A percentile compares a stretch with the other conserved stretches of the same genome.
These are phyloP conservation scores for Tolypeutes matacus DNA, from an alignment of 2,797 vertebrate species.

Conservation along the genomic window DNA sequence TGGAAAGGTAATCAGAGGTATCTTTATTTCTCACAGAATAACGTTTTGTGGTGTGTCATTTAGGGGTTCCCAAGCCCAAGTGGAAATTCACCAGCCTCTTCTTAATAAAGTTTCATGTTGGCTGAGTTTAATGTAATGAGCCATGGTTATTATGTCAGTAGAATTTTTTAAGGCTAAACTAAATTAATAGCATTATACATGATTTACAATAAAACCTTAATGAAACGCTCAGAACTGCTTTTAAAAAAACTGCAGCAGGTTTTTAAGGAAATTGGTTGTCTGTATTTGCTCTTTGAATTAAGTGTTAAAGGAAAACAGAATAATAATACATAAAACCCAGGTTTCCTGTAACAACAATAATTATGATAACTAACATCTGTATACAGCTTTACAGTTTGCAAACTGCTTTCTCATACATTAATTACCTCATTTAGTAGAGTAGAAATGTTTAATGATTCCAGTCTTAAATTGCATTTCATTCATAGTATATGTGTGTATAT, in stretches of 20 bases:
- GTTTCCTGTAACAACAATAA: conserved; percentile 83
- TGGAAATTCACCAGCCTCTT: not conserved
- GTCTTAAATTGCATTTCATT: conserved; percentile 61
- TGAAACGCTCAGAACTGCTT: conserved; percentile 66
- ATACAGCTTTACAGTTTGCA: conserved; percentile 69
- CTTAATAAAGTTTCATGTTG: not conserved
- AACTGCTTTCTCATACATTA: conserved; percentile 68
- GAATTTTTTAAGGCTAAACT: not conserved
- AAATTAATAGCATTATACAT: conserved; percentile 30
- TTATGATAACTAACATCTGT: conserved; percentile 83
- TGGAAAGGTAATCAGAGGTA: not conserved
- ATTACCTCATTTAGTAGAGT: conserved; percentile 75
- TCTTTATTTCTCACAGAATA: too few species aligned
- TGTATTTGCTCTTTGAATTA: conserved; percentile 82
- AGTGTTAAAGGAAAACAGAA: conserved; percentile 83
- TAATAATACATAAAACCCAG: conserved; percentile 75
- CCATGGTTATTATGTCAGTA: not conserved
- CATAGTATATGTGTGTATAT: not conserved
- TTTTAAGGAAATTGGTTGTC: conserved; percentile 75
- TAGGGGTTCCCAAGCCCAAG: not conserved
- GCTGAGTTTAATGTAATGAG: not conserved
- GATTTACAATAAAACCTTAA: conserved; percentile 78
- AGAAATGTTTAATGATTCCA: conserved; percentile 68
- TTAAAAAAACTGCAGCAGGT: conserved; percentile 59
- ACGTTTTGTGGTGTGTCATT: not conserved